Conservation (phyloP, 2,888 invertebrate species). For the Rhagonycha fulva region DNA sequence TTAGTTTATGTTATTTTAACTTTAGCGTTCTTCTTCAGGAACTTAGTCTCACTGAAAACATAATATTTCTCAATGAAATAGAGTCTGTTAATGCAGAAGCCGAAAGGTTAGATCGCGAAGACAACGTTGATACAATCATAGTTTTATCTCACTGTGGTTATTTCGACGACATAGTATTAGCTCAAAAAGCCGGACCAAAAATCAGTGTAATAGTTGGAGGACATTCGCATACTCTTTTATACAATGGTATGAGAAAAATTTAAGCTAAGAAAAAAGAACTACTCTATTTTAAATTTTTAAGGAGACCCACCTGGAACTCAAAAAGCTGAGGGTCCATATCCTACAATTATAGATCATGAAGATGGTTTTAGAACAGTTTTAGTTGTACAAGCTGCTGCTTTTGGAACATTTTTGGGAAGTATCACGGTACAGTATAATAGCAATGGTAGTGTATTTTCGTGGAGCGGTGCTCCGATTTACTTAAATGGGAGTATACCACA, state of each 20-base stretch:
- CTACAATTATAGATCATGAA: constrained; percentile 66
- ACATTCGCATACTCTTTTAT: constrained; percentile 81
- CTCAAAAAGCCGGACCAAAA: constrained; percentile 64
- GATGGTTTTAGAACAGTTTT: constrained; percentile 60
- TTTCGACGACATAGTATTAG: constrained; percentile 69
- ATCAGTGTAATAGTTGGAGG: constrained; percentile 86
- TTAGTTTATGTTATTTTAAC: neutral
- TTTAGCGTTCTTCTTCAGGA: constrained; percentile 55
- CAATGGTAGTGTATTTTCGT: constrained; percentile 65
- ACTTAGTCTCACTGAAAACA: constrained; percentile 66
- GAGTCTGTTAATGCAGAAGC: constrained; percentile 71
- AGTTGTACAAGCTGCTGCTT: constrained; percentile 74
- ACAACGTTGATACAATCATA: constrained; percentile 77
- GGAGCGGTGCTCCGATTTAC: constrained; percentile 73
- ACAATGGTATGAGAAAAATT: constrained; percentile 55
- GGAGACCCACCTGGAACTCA: constrained; percentile 57
- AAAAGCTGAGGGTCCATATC: constrained; percentile 67
- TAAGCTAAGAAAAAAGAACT: neutral
- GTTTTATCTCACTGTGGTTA: constrained; percentile 84
- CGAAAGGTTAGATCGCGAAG: constrained; percentile 59
- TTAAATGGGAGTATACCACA: constrained; percentile 62
- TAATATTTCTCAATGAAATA: constrained; percentile 72
- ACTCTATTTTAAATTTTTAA: neutral
- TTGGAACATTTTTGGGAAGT: constrained; percentile 78
- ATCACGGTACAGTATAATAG: constrained; percentile 73